Percentiles rank a stretch among this genome's conserved stretches.
phyloP scores from a whole-genome alignment of 1,140 invertebrate genomes.

The Alviniconcha marisindica region DNA sequence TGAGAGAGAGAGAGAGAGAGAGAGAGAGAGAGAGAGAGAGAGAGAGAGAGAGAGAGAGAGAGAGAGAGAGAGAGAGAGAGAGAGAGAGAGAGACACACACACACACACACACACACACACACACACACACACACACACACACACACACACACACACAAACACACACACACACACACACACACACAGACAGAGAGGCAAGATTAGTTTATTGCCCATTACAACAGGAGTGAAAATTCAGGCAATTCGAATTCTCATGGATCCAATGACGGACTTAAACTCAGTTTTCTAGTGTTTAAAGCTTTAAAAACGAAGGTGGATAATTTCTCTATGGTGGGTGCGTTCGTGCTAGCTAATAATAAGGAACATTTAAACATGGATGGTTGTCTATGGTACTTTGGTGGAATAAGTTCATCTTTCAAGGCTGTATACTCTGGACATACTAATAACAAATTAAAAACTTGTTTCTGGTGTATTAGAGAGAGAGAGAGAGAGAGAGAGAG shows the following conservation, averaged over 20 bases:
- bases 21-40: background rate
- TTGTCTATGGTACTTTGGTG: too few relatives aligned
- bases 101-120: background rate
- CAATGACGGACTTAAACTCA: too few relatives aligned
- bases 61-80: background rate
- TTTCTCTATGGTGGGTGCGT: too few relatives aligned
- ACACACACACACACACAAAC: background rate
- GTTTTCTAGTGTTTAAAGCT: too few relatives aligned
- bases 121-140: background rate
- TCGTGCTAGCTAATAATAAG: too few relatives aligned
- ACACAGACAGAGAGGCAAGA: background rate
- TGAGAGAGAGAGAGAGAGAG: slow-evolving; percentile 3
- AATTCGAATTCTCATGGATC: too few relatives aligned
- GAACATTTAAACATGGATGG: too few relatives aligned
- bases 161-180: slow-evolving; percentile 11
- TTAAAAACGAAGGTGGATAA: background rate
- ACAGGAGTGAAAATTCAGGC: background rate
- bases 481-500: background rate
- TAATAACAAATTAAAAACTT: too few relatives aligned
- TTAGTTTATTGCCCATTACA: background rate
- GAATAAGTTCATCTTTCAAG: too few relatives aligned
- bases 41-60: background rate
- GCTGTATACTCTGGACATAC: too few relatives aligned
- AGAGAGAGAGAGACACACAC: background rate
- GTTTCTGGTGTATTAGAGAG: background rate